Evolutionary conservation across 2,797 vertebrate genomes (phyloP), one percentile per base, ranked within the genome.

Genomic region (Alfaro cultratus): DNA sequence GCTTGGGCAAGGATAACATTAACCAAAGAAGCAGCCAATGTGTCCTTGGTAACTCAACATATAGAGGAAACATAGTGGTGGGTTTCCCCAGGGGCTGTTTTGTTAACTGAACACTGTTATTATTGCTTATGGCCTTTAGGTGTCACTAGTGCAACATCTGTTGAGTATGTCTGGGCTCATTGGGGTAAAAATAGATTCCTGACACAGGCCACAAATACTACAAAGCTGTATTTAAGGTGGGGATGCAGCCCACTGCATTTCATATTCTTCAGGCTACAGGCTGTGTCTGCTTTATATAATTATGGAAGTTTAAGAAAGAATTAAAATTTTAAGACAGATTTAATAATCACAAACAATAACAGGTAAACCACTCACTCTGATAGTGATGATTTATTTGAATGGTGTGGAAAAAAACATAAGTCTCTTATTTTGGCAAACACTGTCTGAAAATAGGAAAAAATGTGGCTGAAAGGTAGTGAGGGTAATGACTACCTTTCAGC

Each of bases 391-490:
- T 84, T 80, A 88, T 87, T 83, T 87, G 77, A 84, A 77, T 51
- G 77, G 76, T 67, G 74, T 80, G 73, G 53, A 75, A 77, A 36
- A 80, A 73, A 77, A 41, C 1, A 4, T 86, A 92, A 90, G 86
- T 85, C 71, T 90, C 82, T 89, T 89, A 88, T 79, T 71, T 71
- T 82, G 76, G 75, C 86, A 68, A 76, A 81, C 62, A 84, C 78
- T 81, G 86, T 92, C 71, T 86, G 84, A 80, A 82, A 86, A 87
- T 74, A 53, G 77, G 45, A 62, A 78, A 84, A 91, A 71, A 79
- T 36, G 67, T 80, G 75, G 83, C 85, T 87, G 85, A 79, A 74
- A 83, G 68, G 43, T 57, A 81, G 53, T 5, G 36, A 72, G 12
- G 29, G 11, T 60, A 16, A 29, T 16, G 9, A 60, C 9, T n/a